Evolutionary conservation across 1,140 invertebrate species (phyloP), one percentile per base, ranked within the genome.

Genomic region (Magallana angulata): DNA sequence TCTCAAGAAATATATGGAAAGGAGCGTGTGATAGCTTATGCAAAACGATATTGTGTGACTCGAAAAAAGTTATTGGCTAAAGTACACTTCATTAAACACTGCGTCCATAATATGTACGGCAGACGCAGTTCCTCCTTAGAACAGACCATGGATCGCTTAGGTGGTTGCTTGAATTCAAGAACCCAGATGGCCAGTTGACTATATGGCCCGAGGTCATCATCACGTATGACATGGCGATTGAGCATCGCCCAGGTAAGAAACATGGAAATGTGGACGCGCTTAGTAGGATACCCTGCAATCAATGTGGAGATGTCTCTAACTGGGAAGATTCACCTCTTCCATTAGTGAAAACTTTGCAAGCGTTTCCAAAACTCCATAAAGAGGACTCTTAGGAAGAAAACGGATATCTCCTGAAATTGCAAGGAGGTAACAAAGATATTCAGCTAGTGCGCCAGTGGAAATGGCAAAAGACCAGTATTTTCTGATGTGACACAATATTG

Each of bases 1-100:
- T 89, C 87, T 18, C 94, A 11, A 92, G 93, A 87, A 71, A 81
- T 36, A 62, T 14, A 36, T 36, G 36, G 36, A 36, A 36, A 36
- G 36, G 36, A 36, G 36, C 36, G 36, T 85, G 90, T 30, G 84
- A 82, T 57, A 90, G 90, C 18, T 85, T 24, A 57, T 36, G 56
- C 60, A 56, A 82, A 56, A 60, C n/a, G 71, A 36, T 87, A 84
- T 57, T 84, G 86, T 64, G 60, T 68, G 9, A 83, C 86, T 7
- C 11, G 86, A 6, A 81, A 59, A 81, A 76, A 83, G 30, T 60
- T 83, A 7, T 57, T 84, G 0, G 7, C 86, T 14, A 57, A 64
- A 36, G 81, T 84, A 12, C 6, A 14, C n/a, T 24, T 57, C n/a
- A 82, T 59, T n/a, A 86, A 86, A 48, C 30, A 60, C 11, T 86